These are phyloP conservation scores for Cremastinae sp. DNA, from an alignment of 2,888 invertebrate species.

Conservation along the genomic window DNA sequence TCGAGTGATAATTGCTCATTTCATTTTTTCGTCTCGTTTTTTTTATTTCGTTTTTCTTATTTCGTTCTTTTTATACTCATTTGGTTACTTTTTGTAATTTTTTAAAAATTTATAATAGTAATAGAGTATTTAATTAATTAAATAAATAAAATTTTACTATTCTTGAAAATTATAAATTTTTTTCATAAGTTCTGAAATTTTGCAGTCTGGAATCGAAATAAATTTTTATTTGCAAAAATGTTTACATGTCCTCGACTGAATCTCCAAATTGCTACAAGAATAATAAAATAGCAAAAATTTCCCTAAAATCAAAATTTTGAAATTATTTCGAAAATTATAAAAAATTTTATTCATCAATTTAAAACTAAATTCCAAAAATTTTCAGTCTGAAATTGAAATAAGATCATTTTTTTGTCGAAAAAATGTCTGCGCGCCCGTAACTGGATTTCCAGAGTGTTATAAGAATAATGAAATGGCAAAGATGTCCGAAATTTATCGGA, in stretches of 20 bases:
- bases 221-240: background rate
- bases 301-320: too few species aligned
- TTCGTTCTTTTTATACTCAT: too few species aligned
- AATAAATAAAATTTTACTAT: too few species aligned
- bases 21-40: too few species aligned
- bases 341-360: background rate
- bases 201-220: background rate
- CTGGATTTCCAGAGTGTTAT: background rate
- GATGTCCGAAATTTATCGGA: constrained; percentile 29
- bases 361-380: background rate
- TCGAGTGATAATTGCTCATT: constrained; percentile 45
- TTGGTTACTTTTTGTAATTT: too few species aligned
- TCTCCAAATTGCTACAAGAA: background rate
- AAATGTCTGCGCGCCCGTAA: too few species aligned
- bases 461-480: background rate
- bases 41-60: too few species aligned
- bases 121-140: too few species aligned
- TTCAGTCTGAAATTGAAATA: background rate
- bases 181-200: background rate
- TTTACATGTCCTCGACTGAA: too few species aligned
- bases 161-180: too few species aligned
- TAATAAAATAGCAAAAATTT: constrained; percentile 8
- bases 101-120: too few species aligned
- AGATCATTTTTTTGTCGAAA: background rate
- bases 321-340: too few species aligned